These are phyloP conservation scores for Axinella damicornis DNA, from an alignment of 37 sponge, comb jelly and placozoan genomes.

Conservation along the genomic window DNA sequence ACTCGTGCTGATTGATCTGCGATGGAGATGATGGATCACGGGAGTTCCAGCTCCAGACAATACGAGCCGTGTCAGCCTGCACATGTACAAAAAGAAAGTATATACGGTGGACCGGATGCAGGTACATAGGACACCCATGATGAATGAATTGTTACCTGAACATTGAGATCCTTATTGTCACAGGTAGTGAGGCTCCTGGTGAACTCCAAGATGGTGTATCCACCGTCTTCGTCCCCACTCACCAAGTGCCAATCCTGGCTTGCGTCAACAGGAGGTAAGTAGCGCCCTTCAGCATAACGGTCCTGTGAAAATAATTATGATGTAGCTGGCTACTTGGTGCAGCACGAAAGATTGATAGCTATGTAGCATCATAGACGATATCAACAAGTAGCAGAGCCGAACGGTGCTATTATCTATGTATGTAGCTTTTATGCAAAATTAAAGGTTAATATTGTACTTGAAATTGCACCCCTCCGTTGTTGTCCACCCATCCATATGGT, in stretches of 20 bases:
- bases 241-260: constrained; percentile 55
- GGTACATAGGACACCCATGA: too few species aligned
- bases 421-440: too few species aligned
- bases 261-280: constrained; percentile 43
- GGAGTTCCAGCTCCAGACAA: background rate
- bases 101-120: too few species aligned
- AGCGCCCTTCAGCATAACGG: constrained; percentile 38
- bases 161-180: constrained; percentile 32
- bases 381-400: too few species aligned
- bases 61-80: constrained; percentile 16
- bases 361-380: too few species aligned
- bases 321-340: too few species aligned
- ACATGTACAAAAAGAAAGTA: too few species aligned
- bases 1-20: background rate
- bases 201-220: constrained; percentile 75
- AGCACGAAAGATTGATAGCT: too few species aligned
- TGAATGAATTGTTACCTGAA: too few species aligned
- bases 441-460: too few species aligned
- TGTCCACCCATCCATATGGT: constrained; percentile 63
- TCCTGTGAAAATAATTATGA: constrained; percentile 50
- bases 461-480: background rate
- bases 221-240: constrained; percentile 57
- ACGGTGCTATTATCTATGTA: too few species aligned
- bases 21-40: background rate
- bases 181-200: constrained; percentile 50